Percentiles rank a stretch among this genome's conserved stretches.
phyloP scores from a whole-genome alignment of 2,888 invertebrate species.

The Gryllus longicercus region DNA sequence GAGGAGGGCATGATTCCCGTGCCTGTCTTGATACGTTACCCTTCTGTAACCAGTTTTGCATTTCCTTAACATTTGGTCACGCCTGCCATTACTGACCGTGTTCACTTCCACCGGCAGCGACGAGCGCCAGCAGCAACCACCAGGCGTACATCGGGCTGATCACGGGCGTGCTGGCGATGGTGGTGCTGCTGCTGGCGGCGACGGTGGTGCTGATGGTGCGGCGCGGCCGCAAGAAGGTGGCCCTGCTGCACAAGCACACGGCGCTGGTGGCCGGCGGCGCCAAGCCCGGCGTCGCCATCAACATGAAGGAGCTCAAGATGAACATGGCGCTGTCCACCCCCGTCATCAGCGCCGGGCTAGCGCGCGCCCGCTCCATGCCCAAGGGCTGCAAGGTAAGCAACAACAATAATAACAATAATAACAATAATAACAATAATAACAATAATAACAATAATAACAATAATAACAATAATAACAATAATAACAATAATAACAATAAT shows the following conservation, averaged over 20 bases:
- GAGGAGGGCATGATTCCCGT: too few relatives aligned
- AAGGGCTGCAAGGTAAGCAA: slow-evolving; percentile 3
- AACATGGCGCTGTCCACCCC: slow-evolving; percentile 53
- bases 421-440: too few relatives aligned
- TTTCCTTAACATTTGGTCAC: too few relatives aligned
- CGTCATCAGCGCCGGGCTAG: slow-evolving; percentile 47
- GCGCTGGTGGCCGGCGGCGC: slow-evolving; percentile 56
- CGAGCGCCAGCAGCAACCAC: slow-evolving; percentile 57
- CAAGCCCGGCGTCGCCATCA: slow-evolving; percentile 55
- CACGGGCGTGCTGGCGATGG: slow-evolving; percentile 63
- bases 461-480: too few relatives aligned
- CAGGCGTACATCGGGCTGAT: slow-evolving; percentile 61
- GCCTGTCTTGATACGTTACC: too few relatives aligned
- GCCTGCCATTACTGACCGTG: too few relatives aligned
- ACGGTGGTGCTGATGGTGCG: slow-evolving; percentile 63
- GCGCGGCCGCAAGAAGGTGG: slow-evolving; percentile 61
- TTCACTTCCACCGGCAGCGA: slow-evolving; percentile 47
- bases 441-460: too few relatives aligned
- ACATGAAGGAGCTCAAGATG: slow-evolving; percentile 57
- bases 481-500: too few relatives aligned
- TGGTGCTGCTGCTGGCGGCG: slow-evolving; percentile 62
- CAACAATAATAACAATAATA: background rate
- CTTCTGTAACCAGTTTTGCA: too few relatives aligned
- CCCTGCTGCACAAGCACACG: slow-evolving; percentile 61
- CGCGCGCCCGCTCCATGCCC: background rate